Percentiles rank a stretch among this genome's conserved stretches.
Evolutionary conservation across 1,140 invertebrate species (phyloP).

Genomic region (Steinernema khuongi): DNA sequence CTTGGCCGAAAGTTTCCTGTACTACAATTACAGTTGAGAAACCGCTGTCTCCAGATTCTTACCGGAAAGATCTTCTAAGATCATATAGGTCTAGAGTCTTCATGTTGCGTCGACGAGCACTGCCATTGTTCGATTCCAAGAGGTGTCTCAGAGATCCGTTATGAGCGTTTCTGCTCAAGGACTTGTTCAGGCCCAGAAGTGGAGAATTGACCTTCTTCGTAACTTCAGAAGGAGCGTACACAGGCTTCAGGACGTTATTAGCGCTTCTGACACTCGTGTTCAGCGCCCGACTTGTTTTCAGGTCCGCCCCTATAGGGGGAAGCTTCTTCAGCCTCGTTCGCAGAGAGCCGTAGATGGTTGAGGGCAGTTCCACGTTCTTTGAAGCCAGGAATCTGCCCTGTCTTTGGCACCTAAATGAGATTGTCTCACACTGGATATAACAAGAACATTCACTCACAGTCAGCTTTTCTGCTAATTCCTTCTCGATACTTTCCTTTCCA

Average conservation of each 20-base stretch:
- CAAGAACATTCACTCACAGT: not conserved
- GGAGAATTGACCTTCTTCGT: not conserved
- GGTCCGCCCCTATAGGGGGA: not conserved
- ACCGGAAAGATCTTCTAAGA: not conserved
- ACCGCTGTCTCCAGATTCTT: not conserved
- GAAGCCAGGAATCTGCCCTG: slow-evolving; percentile 24
- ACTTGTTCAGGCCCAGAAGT: not conserved
- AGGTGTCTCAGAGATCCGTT: not conserved
- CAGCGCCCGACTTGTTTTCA: not conserved
- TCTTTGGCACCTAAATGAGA: slow-evolving; percentile 1
- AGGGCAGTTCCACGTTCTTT: slow-evolving; percentile 16
- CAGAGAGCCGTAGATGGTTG: not conserved
- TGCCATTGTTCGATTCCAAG: not conserved
- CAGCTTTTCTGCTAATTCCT: slow-evolving; percentile 7
- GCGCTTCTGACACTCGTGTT: not conserved
- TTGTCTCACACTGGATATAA: not conserved
- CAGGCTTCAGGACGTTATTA: not conserved
- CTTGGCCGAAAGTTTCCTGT: not conserved
- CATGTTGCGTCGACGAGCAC: not conserved
- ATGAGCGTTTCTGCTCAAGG: not conserved
- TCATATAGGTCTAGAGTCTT: not conserved
- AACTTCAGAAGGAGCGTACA: not conserved
- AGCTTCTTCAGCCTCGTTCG: not conserved
- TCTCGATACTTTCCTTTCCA: slow-evolving; percentile 26
- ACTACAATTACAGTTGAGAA: not conserved